Percentiles rank a stretch among this genome's conserved stretches.
These are phyloP conservation scores for Blastomussa wellsi DNA, from an alignment of 92 coral and sea anemone genomes.

Conservation along the genomic window DNA sequence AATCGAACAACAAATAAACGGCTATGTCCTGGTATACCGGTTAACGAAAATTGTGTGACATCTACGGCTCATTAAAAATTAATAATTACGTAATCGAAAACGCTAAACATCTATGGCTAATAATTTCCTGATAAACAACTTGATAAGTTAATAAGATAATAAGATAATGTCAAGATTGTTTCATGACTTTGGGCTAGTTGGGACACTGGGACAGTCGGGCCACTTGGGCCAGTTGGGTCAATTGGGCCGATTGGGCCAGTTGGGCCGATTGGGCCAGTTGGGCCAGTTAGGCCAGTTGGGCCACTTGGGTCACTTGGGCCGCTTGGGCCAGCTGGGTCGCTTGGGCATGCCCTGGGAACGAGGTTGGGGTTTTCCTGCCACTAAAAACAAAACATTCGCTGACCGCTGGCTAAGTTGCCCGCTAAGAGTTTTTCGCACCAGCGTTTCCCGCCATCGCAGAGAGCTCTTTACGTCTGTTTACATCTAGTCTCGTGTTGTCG, in stretches of 20 bases:
- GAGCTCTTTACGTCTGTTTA: background rate
- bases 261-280: background rate
- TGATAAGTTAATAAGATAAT: background rate
- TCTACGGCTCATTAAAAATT: too few species aligned
- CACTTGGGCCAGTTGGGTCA: background rate
- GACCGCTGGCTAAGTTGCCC: background rate
- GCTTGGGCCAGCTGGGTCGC: background rate
- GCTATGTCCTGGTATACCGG: background rate
- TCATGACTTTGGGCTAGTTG: background rate
- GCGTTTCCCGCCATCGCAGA: constrained; percentile 4
- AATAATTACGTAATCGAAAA: too few species aligned
- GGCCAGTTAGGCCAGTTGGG: background rate
- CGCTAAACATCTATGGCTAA: too few species aligned
- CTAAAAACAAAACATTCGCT: background rate
- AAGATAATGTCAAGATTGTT: too few species aligned
- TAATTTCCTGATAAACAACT: background rate
- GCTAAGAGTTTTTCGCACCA: background rate
- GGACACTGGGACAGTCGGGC: background rate
- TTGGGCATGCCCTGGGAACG: too few species aligned
- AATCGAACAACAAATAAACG: too few species aligned
- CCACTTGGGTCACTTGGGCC: background rate
- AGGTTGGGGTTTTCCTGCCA: too few species aligned
- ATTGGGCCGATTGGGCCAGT: background rate
- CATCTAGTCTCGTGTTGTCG: background rate
- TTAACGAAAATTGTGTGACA: background rate